These are phyloP conservation scores for Leptopilina clavipes DNA, from an alignment of 1,140 invertebrate species.

Conservation along the genomic window DNA sequence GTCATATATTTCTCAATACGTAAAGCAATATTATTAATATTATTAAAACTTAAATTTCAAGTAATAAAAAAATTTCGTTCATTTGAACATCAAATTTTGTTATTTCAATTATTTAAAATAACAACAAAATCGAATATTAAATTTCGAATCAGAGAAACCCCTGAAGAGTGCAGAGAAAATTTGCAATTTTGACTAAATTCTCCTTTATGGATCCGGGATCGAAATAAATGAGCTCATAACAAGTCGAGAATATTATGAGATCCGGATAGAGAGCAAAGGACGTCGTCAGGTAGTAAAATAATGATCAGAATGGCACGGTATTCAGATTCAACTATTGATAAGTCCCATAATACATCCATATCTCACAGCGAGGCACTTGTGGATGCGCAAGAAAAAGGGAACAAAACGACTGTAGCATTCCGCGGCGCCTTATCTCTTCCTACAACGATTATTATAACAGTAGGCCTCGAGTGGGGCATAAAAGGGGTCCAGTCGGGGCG, in stretches of 20 bases:
- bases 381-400: conserved; percentile 36
- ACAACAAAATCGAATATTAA: too few relatives aligned
- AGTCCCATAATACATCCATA: conserved; percentile 37
- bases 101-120: too few relatives aligned
- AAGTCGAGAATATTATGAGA: background rate
- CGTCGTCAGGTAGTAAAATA: conserved; percentile 52
- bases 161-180: too few relatives aligned
- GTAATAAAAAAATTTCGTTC: too few relatives aligned
- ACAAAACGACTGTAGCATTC: conserved; percentile 51
- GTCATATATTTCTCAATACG: too few relatives aligned
- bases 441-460: conserved; percentile 54
- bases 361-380: conserved; percentile 33
- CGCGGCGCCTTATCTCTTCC: conserved; percentile 50
- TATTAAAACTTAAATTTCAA: too few relatives aligned
- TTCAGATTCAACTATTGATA: conserved; percentile 47
- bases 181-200: too few relatives aligned
- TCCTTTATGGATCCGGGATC: background rate
- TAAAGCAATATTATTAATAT: too few relatives aligned
- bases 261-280: conserved; percentile 43
- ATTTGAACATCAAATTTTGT: too few relatives aligned
- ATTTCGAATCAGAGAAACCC: too few relatives aligned
- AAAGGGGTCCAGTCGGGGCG: conserved; percentile 41
- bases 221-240: conserved; percentile 3
- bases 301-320: conserved; percentile 51
- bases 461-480: conserved; percentile 40